These are phyloP conservation scores for Steinernema khuongi DNA, from an alignment of 1,140 invertebrate genomes.

Conservation along the genomic window DNA sequence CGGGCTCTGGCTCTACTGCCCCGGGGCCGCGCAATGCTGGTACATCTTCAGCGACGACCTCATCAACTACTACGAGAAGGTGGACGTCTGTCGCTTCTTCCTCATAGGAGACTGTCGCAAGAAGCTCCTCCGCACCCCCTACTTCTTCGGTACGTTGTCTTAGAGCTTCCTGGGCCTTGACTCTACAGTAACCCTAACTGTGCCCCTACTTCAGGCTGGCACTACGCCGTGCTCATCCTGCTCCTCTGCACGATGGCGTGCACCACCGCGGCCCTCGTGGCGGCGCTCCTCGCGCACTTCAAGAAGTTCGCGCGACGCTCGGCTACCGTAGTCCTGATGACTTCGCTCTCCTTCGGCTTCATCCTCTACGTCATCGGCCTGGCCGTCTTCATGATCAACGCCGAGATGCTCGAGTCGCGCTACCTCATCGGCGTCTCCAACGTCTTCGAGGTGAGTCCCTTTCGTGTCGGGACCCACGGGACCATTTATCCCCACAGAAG, in stretches of 20 bases:
- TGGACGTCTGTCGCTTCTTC: slow-evolving; percentile 56
- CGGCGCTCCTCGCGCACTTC: slow-evolving; percentile 41
- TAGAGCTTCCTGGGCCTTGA: too few species aligned
- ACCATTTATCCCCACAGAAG: slow-evolving; percentile 42
- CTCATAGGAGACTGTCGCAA: slow-evolving; percentile 56
- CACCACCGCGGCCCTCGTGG: slow-evolving; percentile 27
- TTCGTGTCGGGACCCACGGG: background rate
- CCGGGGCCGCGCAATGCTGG: slow-evolving; percentile 51
- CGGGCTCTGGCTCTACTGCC: slow-evolving; percentile 57
- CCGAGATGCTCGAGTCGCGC: slow-evolving; percentile 56
- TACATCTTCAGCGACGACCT: slow-evolving; percentile 56
- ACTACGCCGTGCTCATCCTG: slow-evolving; percentile 57
- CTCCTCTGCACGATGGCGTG: slow-evolving; percentile 42
- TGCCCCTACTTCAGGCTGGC: slow-evolving; percentile 50
- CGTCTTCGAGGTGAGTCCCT: slow-evolving; percentile 42
- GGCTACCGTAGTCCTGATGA: slow-evolving; percentile 41
- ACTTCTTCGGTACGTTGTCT: slow-evolving; percentile 48
- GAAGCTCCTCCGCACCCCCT: slow-evolving; percentile 53
- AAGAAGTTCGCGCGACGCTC: slow-evolving; percentile 31
- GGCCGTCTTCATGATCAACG: slow-evolving; percentile 56
- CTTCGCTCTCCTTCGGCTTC: slow-evolving; percentile 42
- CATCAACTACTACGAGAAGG: slow-evolving; percentile 48
- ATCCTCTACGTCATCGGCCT: slow-evolving; percentile 42
- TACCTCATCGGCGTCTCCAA: slow-evolving; percentile 55
- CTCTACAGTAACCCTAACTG: background rate